phyloP scores from a whole-genome alignment of 1,140 invertebrate species.

The Ceratina australensis region DNA sequence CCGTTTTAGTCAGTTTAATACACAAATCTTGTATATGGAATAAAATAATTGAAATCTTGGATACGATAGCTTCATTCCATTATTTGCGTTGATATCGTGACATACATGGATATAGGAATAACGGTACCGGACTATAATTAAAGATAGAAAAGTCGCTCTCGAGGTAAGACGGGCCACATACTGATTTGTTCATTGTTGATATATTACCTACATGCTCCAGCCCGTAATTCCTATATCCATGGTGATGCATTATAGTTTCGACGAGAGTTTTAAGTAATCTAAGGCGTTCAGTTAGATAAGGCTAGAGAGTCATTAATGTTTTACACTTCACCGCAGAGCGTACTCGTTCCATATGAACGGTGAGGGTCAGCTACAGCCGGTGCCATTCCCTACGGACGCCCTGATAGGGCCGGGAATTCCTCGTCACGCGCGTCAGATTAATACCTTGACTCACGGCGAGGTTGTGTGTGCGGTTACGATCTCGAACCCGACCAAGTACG shows the following conservation, averaged over 20 bases:
- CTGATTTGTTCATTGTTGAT: too few species aligned
- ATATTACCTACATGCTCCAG: too few species aligned
- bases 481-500: conserved; percentile 94
- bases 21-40: too few species aligned
- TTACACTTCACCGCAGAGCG: conserved; percentile 81
- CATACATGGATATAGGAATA: too few species aligned
- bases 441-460: conserved; percentile 96
- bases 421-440: conserved; percentile 92
- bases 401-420: conserved; percentile 95
- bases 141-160: too few species aligned
- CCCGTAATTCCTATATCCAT: too few species aligned
- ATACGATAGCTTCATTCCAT: too few species aligned
- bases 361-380: conserved; percentile 93
- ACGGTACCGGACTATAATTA: too few species aligned
- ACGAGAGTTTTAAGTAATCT: conserved; percentile 40
- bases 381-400: conserved; percentile 97
- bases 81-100: too few species aligned
- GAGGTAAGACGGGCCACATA: too few species aligned
- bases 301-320: conserved; percentile 38
- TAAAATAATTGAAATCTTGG: too few species aligned
- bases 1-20: too few species aligned
- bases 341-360: conserved; percentile 96
- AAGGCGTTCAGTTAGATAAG: conserved; percentile 24
- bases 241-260: neutral
- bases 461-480: conserved; percentile 93